A percentile compares a stretch with the other conserved stretches of the same genome.
These are phyloP conservation scores for Cepphus grylle DNA, from an alignment of 2,113 vertebrate species.

Conservation along the genomic window DNA sequence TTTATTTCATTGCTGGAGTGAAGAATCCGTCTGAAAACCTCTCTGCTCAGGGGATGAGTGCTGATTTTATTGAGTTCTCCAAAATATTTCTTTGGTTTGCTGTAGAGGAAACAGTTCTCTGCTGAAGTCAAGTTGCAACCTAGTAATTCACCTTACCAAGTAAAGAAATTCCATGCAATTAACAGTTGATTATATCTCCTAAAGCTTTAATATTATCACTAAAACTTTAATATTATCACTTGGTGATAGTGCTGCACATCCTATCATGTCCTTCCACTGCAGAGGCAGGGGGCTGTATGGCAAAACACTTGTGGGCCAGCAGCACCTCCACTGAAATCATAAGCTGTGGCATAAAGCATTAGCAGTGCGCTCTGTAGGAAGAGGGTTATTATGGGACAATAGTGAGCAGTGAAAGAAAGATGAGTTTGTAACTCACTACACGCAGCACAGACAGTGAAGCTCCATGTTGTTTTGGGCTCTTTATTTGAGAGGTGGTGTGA, in stretches of 20 bases:
- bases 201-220: neutral
- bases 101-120: neutral
- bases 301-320: neutral
- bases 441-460: fast-evolving
- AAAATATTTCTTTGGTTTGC: neutral
- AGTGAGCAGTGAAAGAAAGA: neutral
- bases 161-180: neutral
- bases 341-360: neutral
- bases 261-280: neutral
- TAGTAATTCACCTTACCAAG: neutral
- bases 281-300: neutral
- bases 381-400: neutral
- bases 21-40: neutral
- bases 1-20: neutral
- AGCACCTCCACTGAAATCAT: neutral
- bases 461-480: neutral
- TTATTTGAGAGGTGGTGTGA: neutral
- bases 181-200: neutral
- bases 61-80: neutral
- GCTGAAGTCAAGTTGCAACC: neutral
- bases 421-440: neutral
- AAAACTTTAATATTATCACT: neutral
- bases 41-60: neutral
- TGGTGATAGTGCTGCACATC: neutral
- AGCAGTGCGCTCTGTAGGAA: fast-evolving